phyloP scores from a whole-genome alignment of 2,888 invertebrate genomes.

The Theodoxus fluviatilis region DNA sequence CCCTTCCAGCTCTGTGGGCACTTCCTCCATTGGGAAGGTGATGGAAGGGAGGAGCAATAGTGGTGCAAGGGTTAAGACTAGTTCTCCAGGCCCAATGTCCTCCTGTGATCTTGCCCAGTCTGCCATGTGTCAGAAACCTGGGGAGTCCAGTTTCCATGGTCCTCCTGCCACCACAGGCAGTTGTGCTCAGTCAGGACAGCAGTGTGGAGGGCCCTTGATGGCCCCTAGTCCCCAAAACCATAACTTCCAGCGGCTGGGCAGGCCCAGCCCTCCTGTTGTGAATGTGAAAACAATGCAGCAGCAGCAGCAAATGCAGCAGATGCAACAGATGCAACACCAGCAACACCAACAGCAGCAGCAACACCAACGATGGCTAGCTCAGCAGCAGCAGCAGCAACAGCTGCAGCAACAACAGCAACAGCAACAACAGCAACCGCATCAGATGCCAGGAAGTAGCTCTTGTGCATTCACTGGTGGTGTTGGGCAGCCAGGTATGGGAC shows the following conservation, averaged over 20 bases:
- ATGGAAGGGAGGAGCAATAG: not conserved
- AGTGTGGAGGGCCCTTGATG: too few species aligned
- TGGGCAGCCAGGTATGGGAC: too few species aligned
- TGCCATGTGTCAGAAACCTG: too few species aligned
- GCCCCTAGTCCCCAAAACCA: slow-evolving; percentile 29
- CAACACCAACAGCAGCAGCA: slow-evolving; percentile 19
- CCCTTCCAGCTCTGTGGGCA: slow-evolving; percentile 32
- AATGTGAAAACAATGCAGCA: slow-evolving; percentile 56
- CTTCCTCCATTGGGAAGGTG: slow-evolving; percentile 27
- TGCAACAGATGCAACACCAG: not conserved
- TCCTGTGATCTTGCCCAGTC: too few species aligned
- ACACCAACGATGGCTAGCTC: slow-evolving; percentile 1
- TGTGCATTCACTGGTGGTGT: too few species aligned
- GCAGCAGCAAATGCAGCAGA: slow-evolving; percentile 30
- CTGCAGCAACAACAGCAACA: slow-evolving; percentile 24
- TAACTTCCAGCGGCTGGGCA: slow-evolving; percentile 34
- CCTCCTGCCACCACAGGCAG: not conserved
- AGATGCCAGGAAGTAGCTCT: slow-evolving; percentile 21
- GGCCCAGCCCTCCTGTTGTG: slow-evolving; percentile 54
- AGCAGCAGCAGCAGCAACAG: not conserved
- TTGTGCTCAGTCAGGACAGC: too few species aligned
- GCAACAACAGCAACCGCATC: slow-evolving; percentile 21
- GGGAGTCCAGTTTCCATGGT: too few species aligned
- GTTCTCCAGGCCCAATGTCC: not conserved
- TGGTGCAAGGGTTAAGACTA: not conserved